These are phyloP conservation scores for Meandrina meandrites DNA, from an alignment of 92 coral and sea anemone genomes.

Conservation along the genomic window DNA sequence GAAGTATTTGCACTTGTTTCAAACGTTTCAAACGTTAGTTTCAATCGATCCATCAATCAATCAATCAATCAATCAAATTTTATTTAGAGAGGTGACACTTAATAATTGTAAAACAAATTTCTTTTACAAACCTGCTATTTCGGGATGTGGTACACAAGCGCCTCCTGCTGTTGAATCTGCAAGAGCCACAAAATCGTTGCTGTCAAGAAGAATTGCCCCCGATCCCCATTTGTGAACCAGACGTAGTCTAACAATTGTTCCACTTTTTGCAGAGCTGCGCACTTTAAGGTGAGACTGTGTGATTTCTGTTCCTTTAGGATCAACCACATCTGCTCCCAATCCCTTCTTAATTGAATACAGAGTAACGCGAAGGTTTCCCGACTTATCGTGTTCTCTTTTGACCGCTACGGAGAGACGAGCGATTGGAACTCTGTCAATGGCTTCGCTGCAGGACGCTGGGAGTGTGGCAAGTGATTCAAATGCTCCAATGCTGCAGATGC, in stretches of 20 bases:
- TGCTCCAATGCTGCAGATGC: neutral
- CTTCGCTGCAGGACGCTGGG: neutral
- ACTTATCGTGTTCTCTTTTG: neutral
- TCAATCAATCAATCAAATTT: neutral
- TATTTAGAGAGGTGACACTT: too few relatives aligned
- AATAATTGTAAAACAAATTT: too few relatives aligned
- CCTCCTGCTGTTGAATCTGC: neutral
- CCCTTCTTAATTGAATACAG: constrained; percentile 9
- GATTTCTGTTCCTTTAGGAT: neutral
- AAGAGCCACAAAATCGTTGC: constrained; percentile 18
- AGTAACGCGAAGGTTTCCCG: neutral
- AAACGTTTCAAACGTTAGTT: too few relatives aligned
- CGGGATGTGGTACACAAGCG: neutral
- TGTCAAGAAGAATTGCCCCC: neutral
- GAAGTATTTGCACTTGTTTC: too few relatives aligned
- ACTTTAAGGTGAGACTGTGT: neutral
- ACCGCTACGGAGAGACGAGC: neutral
- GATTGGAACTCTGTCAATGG: neutral
- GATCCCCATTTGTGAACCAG: constrained; percentile 6
- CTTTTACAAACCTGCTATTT: constrained; percentile 3
- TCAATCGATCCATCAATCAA: too few relatives aligned
- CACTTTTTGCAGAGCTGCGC: neutral
- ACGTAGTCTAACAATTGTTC: neutral
- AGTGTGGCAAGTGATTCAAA: neutral
- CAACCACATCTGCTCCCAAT: neutral